These are phyloP conservation scores for Bursaphelenchus okinawaensis DNA, from an alignment of 2,888 invertebrate species.

Conservation along the genomic window DNA sequence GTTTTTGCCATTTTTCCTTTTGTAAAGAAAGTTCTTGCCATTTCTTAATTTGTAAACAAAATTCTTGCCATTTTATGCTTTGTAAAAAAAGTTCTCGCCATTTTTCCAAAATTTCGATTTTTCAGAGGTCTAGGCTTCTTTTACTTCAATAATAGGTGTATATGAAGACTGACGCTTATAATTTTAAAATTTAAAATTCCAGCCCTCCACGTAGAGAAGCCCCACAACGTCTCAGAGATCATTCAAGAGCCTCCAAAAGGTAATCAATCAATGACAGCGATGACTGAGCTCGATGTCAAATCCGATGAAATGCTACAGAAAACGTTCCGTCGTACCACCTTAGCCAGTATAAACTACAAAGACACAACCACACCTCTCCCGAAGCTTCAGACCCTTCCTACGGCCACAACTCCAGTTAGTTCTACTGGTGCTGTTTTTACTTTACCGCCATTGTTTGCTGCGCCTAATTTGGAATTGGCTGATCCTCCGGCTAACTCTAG, in stretches of 20 bases:
- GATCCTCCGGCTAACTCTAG: neutral
- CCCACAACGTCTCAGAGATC: neutral
- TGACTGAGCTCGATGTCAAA: conserved; percentile 32
- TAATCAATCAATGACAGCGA: neutral
- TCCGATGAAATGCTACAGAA: conserved; percentile 28
- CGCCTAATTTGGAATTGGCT: neutral
- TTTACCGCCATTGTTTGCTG: neutral
- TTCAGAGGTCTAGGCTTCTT: too few relatives aligned
- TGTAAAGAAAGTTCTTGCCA: too few relatives aligned
- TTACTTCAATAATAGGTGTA: too few relatives aligned
- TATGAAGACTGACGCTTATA: too few relatives aligned
- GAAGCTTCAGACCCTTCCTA: neutral
- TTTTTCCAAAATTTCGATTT: too few relatives aligned
- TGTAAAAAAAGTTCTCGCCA: too few relatives aligned
- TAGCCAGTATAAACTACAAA: conserved; percentile 17
- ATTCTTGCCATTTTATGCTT: too few relatives aligned
- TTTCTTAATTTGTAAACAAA: too few relatives aligned
- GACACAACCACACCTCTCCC: neutral
- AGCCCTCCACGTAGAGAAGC: neutral
- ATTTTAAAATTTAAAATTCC: too few relatives aligned
- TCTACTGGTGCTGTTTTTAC: neutral
- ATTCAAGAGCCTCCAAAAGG: neutral
- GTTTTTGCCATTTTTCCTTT: too few relatives aligned
- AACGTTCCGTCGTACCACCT: conserved; percentile 29
- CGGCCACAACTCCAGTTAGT: neutral